Conservation (phyloP, 2,113 vertebrate genomes). For the Oceanodroma tethys region DNA sequence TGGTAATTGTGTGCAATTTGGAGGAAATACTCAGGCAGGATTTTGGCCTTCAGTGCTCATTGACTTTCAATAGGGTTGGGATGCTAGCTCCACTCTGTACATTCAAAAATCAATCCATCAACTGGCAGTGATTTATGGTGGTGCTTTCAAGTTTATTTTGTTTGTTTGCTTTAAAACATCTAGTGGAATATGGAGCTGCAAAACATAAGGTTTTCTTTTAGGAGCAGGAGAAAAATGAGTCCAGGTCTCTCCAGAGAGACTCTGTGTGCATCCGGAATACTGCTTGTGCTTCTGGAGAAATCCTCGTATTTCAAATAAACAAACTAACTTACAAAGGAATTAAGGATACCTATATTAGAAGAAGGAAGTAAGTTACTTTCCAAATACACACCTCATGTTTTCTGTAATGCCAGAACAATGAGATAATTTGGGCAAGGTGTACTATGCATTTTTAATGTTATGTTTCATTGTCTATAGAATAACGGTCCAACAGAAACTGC, state of each 20-base stretch:
- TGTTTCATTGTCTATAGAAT: neutral
- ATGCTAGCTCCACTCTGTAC: neutral
- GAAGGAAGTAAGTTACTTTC: neutral
- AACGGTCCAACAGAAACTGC: neutral
- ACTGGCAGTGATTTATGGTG: neutral
- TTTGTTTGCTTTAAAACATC: neutral
- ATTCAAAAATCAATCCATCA: neutral
- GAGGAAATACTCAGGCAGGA: neutral
- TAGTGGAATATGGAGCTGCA: neutral
- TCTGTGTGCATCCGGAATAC: neutral
- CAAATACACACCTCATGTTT: neutral
- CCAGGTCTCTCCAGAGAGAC: neutral
- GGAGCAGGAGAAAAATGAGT: neutral
- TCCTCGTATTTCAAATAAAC: neutral
- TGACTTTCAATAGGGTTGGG: neutral
- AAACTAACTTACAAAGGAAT: neutral
- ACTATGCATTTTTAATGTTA: neutral
- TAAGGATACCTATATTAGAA: neutral
- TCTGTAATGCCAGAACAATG: neutral
- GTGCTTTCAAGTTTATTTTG: neutral
- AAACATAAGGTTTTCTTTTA: neutral
- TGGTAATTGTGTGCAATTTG: neutral
- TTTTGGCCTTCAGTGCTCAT: neutral
- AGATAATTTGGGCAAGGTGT: neutral
- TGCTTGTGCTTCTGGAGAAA: neutral